These are phyloP conservation scores for Cremastinae sp. DNA, from an alignment of 2,888 invertebrate genomes.

Conservation along the genomic window DNA sequence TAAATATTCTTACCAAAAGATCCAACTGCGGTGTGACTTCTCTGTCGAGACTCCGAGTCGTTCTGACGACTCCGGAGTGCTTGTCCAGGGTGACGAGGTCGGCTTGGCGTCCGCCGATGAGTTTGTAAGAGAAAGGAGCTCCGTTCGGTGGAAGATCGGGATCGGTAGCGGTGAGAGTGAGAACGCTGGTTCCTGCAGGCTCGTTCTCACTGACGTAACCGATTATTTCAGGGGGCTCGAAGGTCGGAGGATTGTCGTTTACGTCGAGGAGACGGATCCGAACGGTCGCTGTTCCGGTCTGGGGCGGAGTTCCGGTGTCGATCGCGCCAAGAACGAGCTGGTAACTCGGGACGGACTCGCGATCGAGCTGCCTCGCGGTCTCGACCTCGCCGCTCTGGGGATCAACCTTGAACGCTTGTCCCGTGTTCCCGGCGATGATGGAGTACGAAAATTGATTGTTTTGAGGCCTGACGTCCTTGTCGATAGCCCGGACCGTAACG, in stretches of 20 bases:
- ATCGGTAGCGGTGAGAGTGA: constrained; percentile 93
- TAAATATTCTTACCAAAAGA: constrained; percentile 84
- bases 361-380: constrained; percentile 88
- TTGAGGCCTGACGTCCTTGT: constrained; percentile 94
- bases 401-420: constrained; percentile 93
- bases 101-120: constrained; percentile 90
- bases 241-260: constrained; percentile 96
- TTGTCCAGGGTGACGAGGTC: constrained; percentile 89
- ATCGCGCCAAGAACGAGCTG: constrained; percentile 92
- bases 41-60: constrained; percentile 90
- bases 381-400: constrained; percentile 92
- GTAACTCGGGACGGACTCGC: constrained; percentile 89
- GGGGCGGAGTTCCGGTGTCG: constrained; percentile 93
- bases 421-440: constrained; percentile 91
- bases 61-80: constrained; percentile 90
- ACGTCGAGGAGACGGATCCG: constrained; percentile 91
- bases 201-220: constrained; percentile 94
- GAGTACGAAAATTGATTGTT: constrained; percentile 96
- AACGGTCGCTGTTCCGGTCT: constrained; percentile 94
- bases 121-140: constrained; percentile 91
- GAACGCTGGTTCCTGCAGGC: constrained; percentile 90
- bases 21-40: constrained; percentile 89
- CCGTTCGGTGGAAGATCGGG: constrained; percentile 95
- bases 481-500: constrained; percentile 90
- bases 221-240: constrained; percentile 86